Conservation (phyloP, 2,113 vertebrate species). For the Aspiorhynchus laticeps region DNA sequence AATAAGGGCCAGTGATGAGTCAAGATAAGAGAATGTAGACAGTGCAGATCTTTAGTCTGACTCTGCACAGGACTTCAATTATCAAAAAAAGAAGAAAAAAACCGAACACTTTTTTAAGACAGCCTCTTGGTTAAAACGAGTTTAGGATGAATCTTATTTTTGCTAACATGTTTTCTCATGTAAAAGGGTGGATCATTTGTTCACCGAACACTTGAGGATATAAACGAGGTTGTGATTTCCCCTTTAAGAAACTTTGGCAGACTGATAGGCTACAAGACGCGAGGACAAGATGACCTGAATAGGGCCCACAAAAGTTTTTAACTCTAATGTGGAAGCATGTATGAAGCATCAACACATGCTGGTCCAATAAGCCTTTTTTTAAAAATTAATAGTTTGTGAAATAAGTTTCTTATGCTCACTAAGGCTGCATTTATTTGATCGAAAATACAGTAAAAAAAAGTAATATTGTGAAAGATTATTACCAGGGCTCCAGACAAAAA, state of each 20-base stretch:
- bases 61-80: background rate
- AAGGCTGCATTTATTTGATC: too few relatives aligned
- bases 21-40: constrained; percentile 67
- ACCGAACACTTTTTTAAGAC: background rate
- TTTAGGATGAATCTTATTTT: background rate
- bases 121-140: background rate
- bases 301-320: background rate
- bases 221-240: background rate
- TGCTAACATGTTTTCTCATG: constrained; percentile 9
- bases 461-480: too few relatives aligned
- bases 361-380: background rate
- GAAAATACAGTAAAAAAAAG: too few relatives aligned
- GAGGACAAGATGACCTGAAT: background rate
- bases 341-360: background rate
- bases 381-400: too few relatives aligned
- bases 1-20: constrained; percentile 64
- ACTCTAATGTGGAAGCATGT: background rate
- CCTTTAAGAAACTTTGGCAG: constrained; percentile 1
- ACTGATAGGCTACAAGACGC: background rate
- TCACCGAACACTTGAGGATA: background rate
- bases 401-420: too few relatives aligned
- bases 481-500: too few relatives aligned
- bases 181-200: background rate
- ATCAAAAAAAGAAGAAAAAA: background rate
- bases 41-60: constrained; percentile 52